Evolutionary conservation across 2,113 vertebrate species (phyloP).

Genomic region (Vulpes vulpes): DNA sequence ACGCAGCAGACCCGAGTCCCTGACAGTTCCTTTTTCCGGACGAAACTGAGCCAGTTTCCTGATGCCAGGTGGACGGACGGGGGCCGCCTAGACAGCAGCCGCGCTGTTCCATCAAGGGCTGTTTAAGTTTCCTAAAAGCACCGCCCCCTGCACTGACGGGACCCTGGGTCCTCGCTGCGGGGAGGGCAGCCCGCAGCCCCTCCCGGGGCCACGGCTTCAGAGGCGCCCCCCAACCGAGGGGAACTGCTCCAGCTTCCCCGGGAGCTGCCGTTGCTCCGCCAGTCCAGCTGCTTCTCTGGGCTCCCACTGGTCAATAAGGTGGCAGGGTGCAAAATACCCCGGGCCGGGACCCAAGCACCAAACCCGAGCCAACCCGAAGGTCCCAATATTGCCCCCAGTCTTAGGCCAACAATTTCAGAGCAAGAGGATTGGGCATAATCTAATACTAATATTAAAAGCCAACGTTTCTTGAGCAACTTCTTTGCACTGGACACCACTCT

Average conservation of each 20-base stretch:
- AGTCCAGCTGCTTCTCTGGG: background rate
- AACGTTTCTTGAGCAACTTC: background rate
- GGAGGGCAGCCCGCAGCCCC: fast-evolving
- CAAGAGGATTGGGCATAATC: background rate
- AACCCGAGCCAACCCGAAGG: background rate
- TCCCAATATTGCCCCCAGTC: background rate
- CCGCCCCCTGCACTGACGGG: background rate
- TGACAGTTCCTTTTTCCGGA: background rate
- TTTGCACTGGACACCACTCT: background rate
- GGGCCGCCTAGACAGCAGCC: background rate
- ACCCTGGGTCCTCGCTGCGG: background rate
- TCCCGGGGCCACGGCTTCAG: background rate
- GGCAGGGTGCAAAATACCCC: background rate
- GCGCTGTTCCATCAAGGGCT: background rate
- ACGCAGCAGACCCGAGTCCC: background rate
- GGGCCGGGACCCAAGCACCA: background rate
- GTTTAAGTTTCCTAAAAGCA: background rate
- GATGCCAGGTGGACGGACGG: background rate
- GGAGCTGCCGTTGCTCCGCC: too few species aligned
- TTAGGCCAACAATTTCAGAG: background rate
- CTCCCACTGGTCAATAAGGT: background rate
- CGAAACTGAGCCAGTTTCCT: background rate
- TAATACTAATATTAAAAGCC: background rate
- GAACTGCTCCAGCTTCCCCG: too few species aligned
- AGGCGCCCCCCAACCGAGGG: background rate